Base-by-base conservation (phyloP, 2,113 vertebrate species). In the Triplophysa siluroides region DNA sequence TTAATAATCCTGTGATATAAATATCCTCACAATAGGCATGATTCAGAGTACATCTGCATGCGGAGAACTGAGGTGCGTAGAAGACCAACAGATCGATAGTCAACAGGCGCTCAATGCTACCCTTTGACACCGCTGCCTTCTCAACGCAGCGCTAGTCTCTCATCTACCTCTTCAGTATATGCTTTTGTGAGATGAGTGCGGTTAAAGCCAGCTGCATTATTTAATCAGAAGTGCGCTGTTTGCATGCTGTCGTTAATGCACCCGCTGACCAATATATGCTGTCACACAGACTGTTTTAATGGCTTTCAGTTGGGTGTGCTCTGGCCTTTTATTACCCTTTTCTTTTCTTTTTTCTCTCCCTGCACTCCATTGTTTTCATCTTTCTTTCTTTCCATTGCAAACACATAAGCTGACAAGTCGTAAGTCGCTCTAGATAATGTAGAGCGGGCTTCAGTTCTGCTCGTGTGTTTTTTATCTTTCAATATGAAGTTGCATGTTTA, bases 81-180 rank as follows among this genome's bases (percentile, higher is more conserved):
- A 77, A 47, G 45, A 73, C 61, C 66, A 76, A 54, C 80, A 82
- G 80, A 73, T 82, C 80, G 43, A 82, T 85, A 71, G 38, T 64
- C 23, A 78, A 67, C 71, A 76, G 77, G 63, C 43, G 21, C 69
- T 79, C 50, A 33, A 79, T 66, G 62, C 78, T 84, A 69, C 60
- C 24, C 66, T 84, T 71, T 82, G 65, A 79, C 76, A 76, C 58
- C 24, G 21, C 47, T 67, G 60, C 64, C 64, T 76, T 60, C 70
- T 72, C 75, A 18, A 18, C 71, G 23, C 50, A 70, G 60, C 66
- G 56, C 21, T 18, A 72, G 18, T 62, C 50, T 81, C 21, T 68
- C 63, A 60, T 82, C 29, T 62, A 26, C 77, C 65, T 29, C 66
- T 79, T 84, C 80, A 70, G 76, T 33, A 4, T 47, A 68, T 38